Conservation (phyloP, 2,797 vertebrate species). For the Champsocephalus gunnari region DNA sequence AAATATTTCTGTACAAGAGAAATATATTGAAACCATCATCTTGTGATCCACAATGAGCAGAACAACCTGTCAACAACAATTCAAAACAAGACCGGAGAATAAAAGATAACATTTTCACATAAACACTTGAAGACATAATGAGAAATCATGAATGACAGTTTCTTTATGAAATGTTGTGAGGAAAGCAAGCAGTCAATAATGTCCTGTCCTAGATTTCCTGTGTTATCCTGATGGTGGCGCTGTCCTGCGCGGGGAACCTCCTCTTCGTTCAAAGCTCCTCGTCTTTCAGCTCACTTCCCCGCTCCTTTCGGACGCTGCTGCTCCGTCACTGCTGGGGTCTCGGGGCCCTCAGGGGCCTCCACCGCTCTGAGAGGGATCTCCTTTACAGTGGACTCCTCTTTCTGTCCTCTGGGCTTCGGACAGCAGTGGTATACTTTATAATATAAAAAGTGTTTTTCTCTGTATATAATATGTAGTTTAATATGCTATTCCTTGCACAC, state of each 20-base stretch:
- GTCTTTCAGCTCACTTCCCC: conserved; percentile 43
- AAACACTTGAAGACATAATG: too few species aligned
- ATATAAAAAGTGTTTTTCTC: neutral
- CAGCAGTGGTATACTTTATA: conserved; percentile 73
- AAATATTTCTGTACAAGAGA: too few species aligned
- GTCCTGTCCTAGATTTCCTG: conserved; percentile 73
- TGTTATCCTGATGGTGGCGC: conserved; percentile 69
- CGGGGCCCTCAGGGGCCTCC: conserved; percentile 7
- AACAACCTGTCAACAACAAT: too few species aligned
- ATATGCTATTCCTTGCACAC: too few species aligned
- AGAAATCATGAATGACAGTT: too few species aligned
- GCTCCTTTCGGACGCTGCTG: conserved; percentile 58
- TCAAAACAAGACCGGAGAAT: too few species aligned
- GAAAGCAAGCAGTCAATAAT: neutral
- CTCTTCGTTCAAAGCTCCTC: conserved; percentile 50
- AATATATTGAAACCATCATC: too few species aligned
- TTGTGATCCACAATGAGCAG: too few species aligned
- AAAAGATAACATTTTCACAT: too few species aligned
- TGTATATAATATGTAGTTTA: too few species aligned
- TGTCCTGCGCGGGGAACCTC: conserved; percentile 64
- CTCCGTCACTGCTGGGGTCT: conserved; percentile 39
- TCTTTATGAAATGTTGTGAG: too few species aligned
- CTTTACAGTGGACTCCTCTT: conserved; percentile 52
- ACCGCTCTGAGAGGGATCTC: neutral
- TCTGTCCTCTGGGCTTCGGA: conserved; percentile 61